Percentiles rank a stretch among this genome's conserved stretches.
phyloP scores from a whole-genome alignment of 1,140 invertebrate genomes.

The Pectinophora gossypiella region DNA sequence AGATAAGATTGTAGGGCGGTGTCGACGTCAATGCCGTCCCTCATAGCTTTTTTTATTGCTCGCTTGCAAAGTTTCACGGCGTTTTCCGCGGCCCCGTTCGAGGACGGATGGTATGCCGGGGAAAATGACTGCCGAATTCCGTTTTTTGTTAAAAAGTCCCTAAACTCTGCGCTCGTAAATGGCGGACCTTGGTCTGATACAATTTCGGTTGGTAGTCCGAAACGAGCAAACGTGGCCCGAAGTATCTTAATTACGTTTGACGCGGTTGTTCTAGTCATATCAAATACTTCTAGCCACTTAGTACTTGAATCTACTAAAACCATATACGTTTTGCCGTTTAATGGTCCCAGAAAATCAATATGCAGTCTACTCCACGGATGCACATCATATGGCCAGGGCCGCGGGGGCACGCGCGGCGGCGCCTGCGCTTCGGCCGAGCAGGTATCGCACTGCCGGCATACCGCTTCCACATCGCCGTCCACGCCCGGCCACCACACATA shows the following conservation, averaged over 20 bases:
- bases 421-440: background rate
- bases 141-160: background rate
- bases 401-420: background rate
- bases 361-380: background rate
- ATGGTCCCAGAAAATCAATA: background rate
- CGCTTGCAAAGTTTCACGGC: background rate
- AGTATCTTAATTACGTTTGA: background rate
- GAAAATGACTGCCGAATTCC: background rate
- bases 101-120: background rate
- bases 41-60: background rate
- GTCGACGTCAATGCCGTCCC: background rate
- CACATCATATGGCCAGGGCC: background rate
- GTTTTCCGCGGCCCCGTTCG: background rate
- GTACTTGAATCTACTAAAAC: background rate
- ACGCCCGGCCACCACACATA: too few relatives aligned
- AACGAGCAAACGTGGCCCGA: background rate
- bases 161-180: conserved; percentile 2
- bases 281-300: background rate
- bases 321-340: background rate
- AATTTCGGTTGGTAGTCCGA: background rate
- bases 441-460: conserved; percentile 5
- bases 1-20: background rate
- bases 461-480: conserved; percentile 41
- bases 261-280: background rate
- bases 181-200: background rate